Percentiles rank a stretch among this genome's conserved stretches.
These are phyloP conservation scores for Dallia pectoralis DNA, from an alignment of 2,797 vertebrate genomes.

Conservation along the genomic window DNA sequence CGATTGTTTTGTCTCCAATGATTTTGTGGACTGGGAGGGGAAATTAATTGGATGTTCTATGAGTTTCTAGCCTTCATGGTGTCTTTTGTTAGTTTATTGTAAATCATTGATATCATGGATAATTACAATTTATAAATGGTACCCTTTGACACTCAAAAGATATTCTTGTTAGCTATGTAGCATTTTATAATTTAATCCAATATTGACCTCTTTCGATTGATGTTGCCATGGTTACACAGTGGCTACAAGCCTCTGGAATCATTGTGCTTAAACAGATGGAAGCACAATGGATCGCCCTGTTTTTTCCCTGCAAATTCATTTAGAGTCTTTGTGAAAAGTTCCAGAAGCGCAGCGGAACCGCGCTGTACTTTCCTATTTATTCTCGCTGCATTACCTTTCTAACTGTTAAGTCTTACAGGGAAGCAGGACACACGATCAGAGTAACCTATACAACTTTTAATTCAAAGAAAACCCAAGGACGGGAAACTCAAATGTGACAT, in stretches of 20 bases:
- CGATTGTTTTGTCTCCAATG: neutral
- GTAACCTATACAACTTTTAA: too few species aligned
- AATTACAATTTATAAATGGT: slow-evolving; percentile 41
- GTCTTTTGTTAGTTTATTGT: slow-evolving; percentile 29
- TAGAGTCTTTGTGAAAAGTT: too few species aligned
- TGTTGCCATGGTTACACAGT: slow-evolving; percentile 48
- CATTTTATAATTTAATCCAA: slow-evolving; percentile 65
- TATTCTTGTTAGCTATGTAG: slow-evolving; percentile 49
- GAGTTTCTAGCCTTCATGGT: slow-evolving; percentile 6
- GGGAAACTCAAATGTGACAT: too few species aligned
- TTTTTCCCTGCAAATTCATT: neutral
- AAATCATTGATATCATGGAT: slow-evolving; percentile 40
- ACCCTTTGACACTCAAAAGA: slow-evolving; percentile 49
- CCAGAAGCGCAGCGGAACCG: too few species aligned
- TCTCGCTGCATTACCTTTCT: too few species aligned
- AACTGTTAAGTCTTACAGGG: too few species aligned
- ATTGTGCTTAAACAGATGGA: slow-evolving; percentile 44
- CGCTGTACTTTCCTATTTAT: too few species aligned
- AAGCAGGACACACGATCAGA: too few species aligned
- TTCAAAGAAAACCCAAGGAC: too few species aligned
- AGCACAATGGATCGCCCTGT: slow-evolving; percentile 47
- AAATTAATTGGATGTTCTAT: neutral
- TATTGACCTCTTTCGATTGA: slow-evolving; percentile 54
- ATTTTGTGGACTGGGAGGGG: neutral
- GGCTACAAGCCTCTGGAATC: slow-evolving; percentile 41